Conservation (phyloP, 2,113 vertebrate genomes). For the Numida meleagris region DNA sequence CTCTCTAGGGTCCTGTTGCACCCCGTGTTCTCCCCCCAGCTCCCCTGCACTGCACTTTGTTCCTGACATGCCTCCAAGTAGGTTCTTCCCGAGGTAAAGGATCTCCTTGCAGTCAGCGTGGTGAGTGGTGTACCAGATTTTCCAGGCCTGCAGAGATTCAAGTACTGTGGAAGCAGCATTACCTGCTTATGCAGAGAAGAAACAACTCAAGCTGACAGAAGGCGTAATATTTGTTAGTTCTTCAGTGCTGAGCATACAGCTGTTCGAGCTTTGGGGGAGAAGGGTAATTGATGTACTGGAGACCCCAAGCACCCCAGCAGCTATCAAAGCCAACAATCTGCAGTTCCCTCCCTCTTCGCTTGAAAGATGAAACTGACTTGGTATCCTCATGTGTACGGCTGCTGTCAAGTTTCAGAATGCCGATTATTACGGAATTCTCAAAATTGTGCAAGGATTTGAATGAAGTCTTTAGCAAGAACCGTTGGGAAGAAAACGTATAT, state of each 20-base stretch:
- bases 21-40: rapidly evolving
- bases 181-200: not conserved
- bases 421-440: not conserved
- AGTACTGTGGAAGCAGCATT: not conserved
- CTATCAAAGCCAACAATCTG: not conserved
- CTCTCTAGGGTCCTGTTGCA: not conserved
- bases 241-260: not conserved
- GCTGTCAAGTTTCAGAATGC: not conserved
- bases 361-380: rapidly evolving
- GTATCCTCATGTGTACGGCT: not conserved
- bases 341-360: not conserved
- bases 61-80: not conserved
- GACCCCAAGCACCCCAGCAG: not conserved
- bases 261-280: not conserved
- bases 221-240: not conserved
- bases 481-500: not conserved
- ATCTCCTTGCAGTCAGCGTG: not conserved
- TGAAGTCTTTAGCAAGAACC: not conserved
- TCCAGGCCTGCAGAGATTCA: not conserved
- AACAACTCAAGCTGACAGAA: rapidly evolving
- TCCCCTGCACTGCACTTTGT: not conserved
- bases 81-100: not conserved
- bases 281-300: not conserved
- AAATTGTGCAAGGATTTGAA: rapidly evolving
- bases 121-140: not conserved